phyloP scores from a whole-genome alignment of 2,113 vertebrate species.

The Patagioenas fasciata region DNA sequence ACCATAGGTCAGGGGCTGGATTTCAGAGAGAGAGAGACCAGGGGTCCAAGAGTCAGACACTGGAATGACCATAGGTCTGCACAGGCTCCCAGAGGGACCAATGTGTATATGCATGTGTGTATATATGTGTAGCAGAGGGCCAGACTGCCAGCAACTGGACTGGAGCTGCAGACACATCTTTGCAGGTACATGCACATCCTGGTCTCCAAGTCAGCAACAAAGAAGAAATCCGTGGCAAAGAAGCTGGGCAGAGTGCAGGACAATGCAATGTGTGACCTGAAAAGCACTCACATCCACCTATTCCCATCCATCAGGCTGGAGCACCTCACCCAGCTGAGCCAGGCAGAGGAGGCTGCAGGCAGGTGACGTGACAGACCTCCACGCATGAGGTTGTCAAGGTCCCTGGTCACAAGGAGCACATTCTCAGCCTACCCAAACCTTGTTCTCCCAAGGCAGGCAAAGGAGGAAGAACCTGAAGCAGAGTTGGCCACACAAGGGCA shows the following conservation, averaged over 20 bases:
- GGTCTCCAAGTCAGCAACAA: neutral
- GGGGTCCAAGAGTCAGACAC: neutral
- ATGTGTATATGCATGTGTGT: too few species aligned
- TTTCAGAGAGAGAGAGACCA: neutral
- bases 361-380: neutral
- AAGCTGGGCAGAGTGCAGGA: neutral
- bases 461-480: neutral
- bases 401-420: neutral
- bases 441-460: neutral
- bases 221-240: neutral
- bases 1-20: neutral
- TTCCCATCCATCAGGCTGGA: neutral
- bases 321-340: neutral
- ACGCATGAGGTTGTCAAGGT: neutral
- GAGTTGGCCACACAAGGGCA: neutral
- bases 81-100: neutral
- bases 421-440: neutral
- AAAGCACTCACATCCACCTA: neutral
- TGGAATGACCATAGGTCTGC: neutral
- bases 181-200: neutral
- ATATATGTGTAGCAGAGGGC: neutral
- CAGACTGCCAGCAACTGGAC: neutral
- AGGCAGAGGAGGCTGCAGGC: neutral
- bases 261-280: rapidly evolving
- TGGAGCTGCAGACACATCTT: neutral